phyloP scores from a whole-genome alignment of 2,113 vertebrate genomes.

The Alethe diademata region DNA sequence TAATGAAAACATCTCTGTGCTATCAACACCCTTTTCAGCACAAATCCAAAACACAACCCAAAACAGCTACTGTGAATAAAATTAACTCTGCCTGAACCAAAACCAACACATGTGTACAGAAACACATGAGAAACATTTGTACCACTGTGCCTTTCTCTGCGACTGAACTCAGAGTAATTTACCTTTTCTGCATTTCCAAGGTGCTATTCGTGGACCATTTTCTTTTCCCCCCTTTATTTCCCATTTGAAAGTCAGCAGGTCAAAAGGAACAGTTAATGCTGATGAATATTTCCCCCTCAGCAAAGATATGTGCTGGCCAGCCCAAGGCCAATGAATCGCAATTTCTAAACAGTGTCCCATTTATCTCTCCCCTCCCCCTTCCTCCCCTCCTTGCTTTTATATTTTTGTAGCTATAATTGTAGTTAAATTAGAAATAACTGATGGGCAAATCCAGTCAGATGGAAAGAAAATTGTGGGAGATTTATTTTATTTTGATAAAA shows the following conservation, averaged over 20 bases:
- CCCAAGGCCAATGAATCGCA: constrained; percentile 25
- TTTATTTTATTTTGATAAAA: constrained; percentile 71
- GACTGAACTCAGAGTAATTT: background rate
- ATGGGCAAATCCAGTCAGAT: constrained; percentile 55
- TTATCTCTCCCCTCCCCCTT: constrained; percentile 30
- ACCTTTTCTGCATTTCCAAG: background rate
- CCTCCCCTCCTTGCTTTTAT: background rate
- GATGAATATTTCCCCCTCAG: constrained; percentile 52
- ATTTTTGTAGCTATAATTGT: constrained; percentile 49
- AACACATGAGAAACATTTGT: rapidly evolving
- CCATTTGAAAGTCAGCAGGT: constrained; percentile 47
- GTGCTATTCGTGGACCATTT: background rate
- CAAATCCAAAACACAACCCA: background rate
- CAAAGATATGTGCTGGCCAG: constrained; percentile 4
- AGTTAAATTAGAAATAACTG: constrained; percentile 73
- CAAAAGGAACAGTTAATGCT: constrained; percentile 59
- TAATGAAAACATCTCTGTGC: background rate
- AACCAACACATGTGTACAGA: rapidly evolving
- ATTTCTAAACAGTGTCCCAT: constrained; percentile 39
- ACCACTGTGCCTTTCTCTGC: background rate
- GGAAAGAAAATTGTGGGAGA: constrained; percentile 61
- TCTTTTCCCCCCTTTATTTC: background rate
- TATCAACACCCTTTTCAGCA: background rate
- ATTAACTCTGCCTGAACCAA: background rate
- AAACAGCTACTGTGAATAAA: background rate